These are phyloP conservation scores for Tipula helvola DNA, from an alignment of 2,888 invertebrate species.

Conservation along the genomic window DNA sequence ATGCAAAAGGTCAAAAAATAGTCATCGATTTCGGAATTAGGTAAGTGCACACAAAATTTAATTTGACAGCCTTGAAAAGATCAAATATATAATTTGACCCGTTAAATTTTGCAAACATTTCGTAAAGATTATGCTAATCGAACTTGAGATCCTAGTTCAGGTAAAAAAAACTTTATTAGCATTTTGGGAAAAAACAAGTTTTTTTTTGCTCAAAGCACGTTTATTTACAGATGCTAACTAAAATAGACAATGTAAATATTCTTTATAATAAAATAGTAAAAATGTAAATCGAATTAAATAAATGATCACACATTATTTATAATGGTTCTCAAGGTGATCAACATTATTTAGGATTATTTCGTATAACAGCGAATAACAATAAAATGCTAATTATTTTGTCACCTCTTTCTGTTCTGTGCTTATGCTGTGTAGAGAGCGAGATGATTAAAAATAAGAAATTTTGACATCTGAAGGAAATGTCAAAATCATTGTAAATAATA, in stretches of 20 bases:
- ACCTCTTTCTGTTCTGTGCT: not conserved
- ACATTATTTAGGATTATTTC: not conserved
- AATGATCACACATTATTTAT: not conserved
- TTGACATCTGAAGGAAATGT: not conserved
- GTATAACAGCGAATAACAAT: not conserved
- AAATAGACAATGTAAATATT: not conserved
- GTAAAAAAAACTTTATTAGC: not conserved
- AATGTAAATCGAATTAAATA: not conserved
- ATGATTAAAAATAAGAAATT: not conserved
- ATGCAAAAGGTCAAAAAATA: not conserved
- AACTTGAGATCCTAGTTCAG: not conserved
- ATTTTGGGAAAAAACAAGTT: not conserved
- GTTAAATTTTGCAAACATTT: not conserved
- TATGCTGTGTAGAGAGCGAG: no score
- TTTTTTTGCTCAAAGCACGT: not conserved
- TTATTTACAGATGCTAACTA: not conserved
- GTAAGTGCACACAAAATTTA: not conserved
- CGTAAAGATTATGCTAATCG: not conserved
- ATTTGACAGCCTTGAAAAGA: not conserved
- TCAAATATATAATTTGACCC: not conserved
- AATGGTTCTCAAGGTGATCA: not conserved
- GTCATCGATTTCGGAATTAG: not conserved
- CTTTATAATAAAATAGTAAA: not conserved
- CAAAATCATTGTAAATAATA: not conserved
- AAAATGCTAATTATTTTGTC: not conserved